Evolutionary conservation across 1,140 invertebrate genomes (phyloP).

Genomic region (Venustaconcha ellipsiformis): DNA sequence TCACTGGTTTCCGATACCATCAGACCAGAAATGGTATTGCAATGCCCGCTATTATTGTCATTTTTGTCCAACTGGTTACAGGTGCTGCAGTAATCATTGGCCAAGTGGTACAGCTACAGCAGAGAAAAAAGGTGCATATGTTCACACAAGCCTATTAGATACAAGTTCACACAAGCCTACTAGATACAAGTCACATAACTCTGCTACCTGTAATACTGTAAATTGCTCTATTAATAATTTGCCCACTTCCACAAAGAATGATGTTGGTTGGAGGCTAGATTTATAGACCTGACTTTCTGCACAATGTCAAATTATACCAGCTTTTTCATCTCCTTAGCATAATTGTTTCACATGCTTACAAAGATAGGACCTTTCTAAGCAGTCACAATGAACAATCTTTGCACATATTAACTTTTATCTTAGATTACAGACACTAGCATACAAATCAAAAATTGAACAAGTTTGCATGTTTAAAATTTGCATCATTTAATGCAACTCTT

Average conservation of each 20-base stretch:
- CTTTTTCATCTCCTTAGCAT: no score
- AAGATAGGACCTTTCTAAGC: no score
- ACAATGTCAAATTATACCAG: conserved; percentile 8
- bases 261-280: neutral
- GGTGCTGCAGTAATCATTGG: conserved; percentile 63
- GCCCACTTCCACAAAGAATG: neutral
- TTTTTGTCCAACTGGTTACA: neutral
- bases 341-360: no score
- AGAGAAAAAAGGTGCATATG: conserved; percentile 1
- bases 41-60: no score
- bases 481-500: no score
- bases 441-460: no score
- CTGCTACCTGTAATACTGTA: neutral
- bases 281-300: conserved; percentile 20
- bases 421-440: no score
- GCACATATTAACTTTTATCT: no score
- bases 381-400: no score
- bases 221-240: neutral
- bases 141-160: no score
- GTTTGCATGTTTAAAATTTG: no score
- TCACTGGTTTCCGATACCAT: conserved; percentile 62
- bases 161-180: neutral
- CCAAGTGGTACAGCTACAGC: conserved; percentile 69
- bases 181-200: neutral
- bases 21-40: neutral